phyloP scores from a whole-genome alignment of 2,888 invertebrate genomes.

The Cynaeus angustus region DNA sequence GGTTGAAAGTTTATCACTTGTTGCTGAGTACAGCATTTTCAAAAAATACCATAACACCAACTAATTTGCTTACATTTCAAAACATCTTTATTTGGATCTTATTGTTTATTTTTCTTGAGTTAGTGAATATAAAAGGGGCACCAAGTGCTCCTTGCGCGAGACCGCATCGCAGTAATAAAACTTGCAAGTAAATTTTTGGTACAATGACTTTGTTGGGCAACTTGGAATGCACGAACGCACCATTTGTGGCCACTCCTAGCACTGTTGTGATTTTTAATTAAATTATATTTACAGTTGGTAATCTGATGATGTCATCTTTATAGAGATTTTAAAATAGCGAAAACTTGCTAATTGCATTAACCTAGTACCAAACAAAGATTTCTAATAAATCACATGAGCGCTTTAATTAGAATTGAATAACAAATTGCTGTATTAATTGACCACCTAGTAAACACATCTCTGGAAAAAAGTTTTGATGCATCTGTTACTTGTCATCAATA shows the following conservation, averaged over 20 bases:
- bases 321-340: conserved; percentile 45
- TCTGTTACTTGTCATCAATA: too few species aligned
- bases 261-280: conserved; percentile 47
- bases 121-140: too few species aligned
- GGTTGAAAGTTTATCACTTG: too few species aligned
- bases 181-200: conserved; percentile 31
- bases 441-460: conserved; percentile 29
- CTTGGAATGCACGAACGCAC: conserved; percentile 38
- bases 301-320: conserved; percentile 47
- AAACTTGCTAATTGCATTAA: conserved; percentile 48
- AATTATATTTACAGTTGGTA: conserved; percentile 42
- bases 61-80: too few species aligned
- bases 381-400: conserved; percentile 47
- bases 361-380: conserved; percentile 46
- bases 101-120: too few species aligned
- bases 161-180: not conserved
- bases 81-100: too few species aligned
- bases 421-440: conserved; percentile 48
- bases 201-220: conserved; percentile 41
- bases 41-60: too few species aligned
- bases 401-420: conserved; percentile 47
- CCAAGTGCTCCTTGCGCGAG: not conserved
- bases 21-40: too few species aligned
- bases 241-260: conserved; percentile 44
- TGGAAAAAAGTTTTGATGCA: conserved; percentile 26